Base-by-base conservation (phyloP, 2,113 vertebrate genomes). In the Oriolus oriolus region DNA sequence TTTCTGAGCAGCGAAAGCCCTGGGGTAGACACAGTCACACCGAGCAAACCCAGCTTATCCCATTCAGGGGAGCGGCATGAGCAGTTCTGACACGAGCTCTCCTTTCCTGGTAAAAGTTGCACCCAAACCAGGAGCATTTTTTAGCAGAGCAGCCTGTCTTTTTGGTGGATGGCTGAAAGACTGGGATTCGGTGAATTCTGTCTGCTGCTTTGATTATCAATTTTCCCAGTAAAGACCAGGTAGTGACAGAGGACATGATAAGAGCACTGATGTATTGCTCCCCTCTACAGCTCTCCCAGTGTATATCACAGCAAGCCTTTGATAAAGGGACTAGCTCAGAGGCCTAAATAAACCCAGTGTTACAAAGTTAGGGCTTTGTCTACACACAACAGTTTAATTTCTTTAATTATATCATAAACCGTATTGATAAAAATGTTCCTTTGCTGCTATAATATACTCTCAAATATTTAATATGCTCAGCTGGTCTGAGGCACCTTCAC, bases 201-300 rank as follows among this genome's bases (percentile, higher is more conserved):
- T 59, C 88, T 88, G 64, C 90, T 90, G 79, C n/a, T 95, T 95
- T 95, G 89, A 86, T 89, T 87, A 88, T 95, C 90, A 74, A 4
- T 97, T 95, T 93, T 86, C 66, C 86, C 71, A 69, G 57, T 79
- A 93, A 93, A 85, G 85, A 87, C 44, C 31, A 61, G 83, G 50
- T 39, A 77, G 79, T 77, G 90, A 74, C 93, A 89, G 64, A n/a
- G 19, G 60, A 81, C 89, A 61, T 65, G 69, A 84, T 94, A 94
- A 91, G 84, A 92, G 66, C 64, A 47, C 68, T 80, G 74, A 87
- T 87, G 87, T 93, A 96, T 65, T 87, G 28, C 39, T 86, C 76
- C 27, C 13, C 39, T 94, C 52, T 59, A 19, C 35, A 84, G 75
- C 76, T 83, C 47, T 65, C 84, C 50, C 71, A 86, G 13, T 39